Evolutionary conservation across 2,888 invertebrate species (phyloP), one percentile per base, ranked within the genome.

Genomic region (Serrognathus titanus): DNA sequence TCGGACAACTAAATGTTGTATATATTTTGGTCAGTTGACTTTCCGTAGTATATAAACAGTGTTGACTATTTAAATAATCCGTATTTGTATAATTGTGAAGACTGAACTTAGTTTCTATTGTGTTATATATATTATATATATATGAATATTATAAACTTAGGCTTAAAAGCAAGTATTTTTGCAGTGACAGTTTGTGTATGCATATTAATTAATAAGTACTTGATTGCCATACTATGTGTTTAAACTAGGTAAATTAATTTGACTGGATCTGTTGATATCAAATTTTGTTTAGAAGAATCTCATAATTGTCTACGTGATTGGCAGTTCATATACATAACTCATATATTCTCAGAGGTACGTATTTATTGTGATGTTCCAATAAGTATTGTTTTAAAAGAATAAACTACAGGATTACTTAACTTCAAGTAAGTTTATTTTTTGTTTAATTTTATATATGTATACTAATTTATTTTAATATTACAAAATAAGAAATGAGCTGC

Each of bases 51-150:
- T 71, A 69, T 71, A 41, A 16, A 48, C 48, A 52, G 55, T 53
- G 52, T 55, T 48, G 52, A 58, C 48, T 46, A 45, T 50, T 43
- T 45, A 51, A 55, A 40, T 52, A 58, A 55, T 51, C 52, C 70
- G 73, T 76, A 74, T 72, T 75, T 75, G 74, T 76, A 75, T 75
- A 74, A 76, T 72, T 74, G 73, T 74, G 72, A 76, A 64, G 76
- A 76, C 76, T 76, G 76, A 75, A 75, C 68, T 70, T 75, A 75
- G 74, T 74, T 76, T 75, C 73, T 75, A 75, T 75, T 75, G 75
- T 75, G 75, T 76, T 69, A 67, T 73, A 71, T 58, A 50, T 45
- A 50, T 37, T 53, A 53, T 43, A 54, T 46, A 51, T 55, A 56
- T 48, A 55, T 51, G 48, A 55, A 58, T 51, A 52, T 55, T 51